phyloP scores from a whole-genome alignment of 2,797 vertebrate genomes.

The Lates japonicus region DNA sequence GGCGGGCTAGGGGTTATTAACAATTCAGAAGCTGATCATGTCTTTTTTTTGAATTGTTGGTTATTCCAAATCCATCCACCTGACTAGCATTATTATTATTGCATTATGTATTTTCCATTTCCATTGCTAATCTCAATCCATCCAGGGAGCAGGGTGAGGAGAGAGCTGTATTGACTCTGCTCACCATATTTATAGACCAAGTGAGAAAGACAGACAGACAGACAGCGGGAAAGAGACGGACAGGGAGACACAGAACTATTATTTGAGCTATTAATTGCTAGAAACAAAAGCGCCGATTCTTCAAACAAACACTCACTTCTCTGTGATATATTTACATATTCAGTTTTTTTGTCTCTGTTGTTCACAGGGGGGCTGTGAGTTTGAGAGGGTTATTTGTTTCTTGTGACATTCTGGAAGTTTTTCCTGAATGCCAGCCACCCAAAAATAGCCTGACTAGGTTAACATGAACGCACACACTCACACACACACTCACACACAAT shows the following conservation, averaged over 20 bases:
- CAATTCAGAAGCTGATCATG: constrained; percentile 46
- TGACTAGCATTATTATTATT: constrained; percentile 62
- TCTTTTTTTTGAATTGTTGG: constrained; percentile 33
- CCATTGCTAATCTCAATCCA: constrained; percentile 68
- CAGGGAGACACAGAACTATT: constrained; percentile 67
- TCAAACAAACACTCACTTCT: constrained; percentile 82
- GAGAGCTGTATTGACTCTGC: constrained; percentile 52
- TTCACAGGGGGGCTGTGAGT: constrained; percentile 35
- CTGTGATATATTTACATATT: constrained; percentile 85
- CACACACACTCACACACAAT: not conserved
- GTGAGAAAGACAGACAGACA: constrained; percentile 44
- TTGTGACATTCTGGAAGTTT: constrained; percentile 73
- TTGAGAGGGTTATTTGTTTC: constrained; percentile 77
- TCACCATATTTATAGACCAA: constrained; percentile 72
- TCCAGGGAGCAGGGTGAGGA: constrained; percentile 58
- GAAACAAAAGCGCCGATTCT: constrained; percentile 85
- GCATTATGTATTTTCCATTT: constrained; percentile 71
- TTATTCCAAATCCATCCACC: constrained; percentile 49
- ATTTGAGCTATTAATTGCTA: constrained; percentile 87
- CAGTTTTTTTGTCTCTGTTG: constrained; percentile 61
- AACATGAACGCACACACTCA: constrained; percentile 18
- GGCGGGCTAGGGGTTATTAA: constrained; percentile 13
- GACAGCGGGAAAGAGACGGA: not conserved
- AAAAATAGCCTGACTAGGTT: constrained; percentile 58
- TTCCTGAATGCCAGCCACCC: constrained; percentile 55